Conservation (phyloP, 2,888 invertebrate species). For the Tenthredo livida region DNA sequence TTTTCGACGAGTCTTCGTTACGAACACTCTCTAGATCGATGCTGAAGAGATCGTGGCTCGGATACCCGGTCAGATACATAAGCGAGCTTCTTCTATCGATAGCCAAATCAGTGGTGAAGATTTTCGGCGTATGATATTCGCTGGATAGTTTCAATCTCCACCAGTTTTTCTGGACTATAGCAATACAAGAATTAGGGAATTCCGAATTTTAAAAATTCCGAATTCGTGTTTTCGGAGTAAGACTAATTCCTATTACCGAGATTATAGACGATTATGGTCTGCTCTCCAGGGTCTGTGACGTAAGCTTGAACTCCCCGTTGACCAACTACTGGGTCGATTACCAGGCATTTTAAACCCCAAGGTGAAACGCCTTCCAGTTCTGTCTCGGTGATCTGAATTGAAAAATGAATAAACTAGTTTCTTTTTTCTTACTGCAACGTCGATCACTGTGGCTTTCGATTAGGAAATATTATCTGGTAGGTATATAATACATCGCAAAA, state of each 20-base stretch:
- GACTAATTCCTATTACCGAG: conserved; percentile 59
- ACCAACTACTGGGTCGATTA: conserved; percentile 69
- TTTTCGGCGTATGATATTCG: conserved; percentile 57
- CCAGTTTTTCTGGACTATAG: conserved; percentile 69
- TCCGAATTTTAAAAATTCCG: too few relatives aligned
- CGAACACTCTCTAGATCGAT: conserved; percentile 67
- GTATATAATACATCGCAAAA: neutral
- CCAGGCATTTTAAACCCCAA: conserved; percentile 69
- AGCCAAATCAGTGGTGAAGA: conserved; percentile 72
- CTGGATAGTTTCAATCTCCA: conserved; percentile 69
- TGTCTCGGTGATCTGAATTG: conserved; percentile 29
- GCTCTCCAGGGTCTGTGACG: conserved; percentile 73
- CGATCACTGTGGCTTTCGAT: neutral
- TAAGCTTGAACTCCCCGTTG: conserved; percentile 72
- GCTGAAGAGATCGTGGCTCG: conserved; percentile 70
- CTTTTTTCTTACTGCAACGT: neutral
- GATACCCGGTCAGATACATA: conserved; percentile 73
- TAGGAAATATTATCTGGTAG: neutral
- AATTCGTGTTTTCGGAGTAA: too few relatives aligned
- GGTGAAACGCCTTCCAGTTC: conserved; percentile 65
- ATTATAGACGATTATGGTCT: conserved; percentile 66
- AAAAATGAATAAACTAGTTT: neutral
- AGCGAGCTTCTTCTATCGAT: conserved; percentile 70
- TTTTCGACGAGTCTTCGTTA: conserved; percentile 51
- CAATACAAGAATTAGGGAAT: neutral